These are phyloP conservation scores for Agrotis segetum DNA, from an alignment of 2,888 invertebrate species.

Conservation along the genomic window DNA sequence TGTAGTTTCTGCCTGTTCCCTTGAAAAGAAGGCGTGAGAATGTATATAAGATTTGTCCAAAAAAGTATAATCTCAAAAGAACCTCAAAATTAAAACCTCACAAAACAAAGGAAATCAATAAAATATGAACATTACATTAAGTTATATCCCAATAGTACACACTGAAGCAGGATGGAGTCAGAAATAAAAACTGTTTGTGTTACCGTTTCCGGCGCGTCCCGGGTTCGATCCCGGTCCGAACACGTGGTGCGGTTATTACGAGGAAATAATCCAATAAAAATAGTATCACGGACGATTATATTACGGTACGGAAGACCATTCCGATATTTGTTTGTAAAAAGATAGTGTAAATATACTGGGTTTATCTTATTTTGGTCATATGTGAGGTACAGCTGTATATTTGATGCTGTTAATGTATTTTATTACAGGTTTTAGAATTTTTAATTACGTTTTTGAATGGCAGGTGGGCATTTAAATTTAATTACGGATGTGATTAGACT, in stretches of 20 bases:
- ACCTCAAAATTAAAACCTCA: constrained; percentile 7
- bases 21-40: no score
- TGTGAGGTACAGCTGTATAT: constrained; percentile 27
- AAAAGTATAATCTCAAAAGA: not conserved
- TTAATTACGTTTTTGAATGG: constrained; percentile 10
- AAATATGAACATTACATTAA: constrained; percentile 57
- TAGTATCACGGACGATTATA: constrained; percentile 83
- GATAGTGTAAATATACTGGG: constrained; percentile 64
- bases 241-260: constrained; percentile 87
- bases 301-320: constrained; percentile 74
- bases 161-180: constrained; percentile 83
- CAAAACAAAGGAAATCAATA: constrained; percentile 55
- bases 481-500: not conserved
- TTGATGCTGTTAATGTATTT: constrained; percentile 34
- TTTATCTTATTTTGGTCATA: constrained; percentile 48
- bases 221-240: constrained; percentile 79
- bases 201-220: constrained; percentile 87
- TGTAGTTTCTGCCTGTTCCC: no score
- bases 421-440: constrained; percentile 24
- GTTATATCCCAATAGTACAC: constrained; percentile 62
- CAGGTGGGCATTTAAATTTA: not conserved
- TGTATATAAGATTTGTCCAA: no score
- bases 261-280: constrained; percentile 88
- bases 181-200: constrained; percentile 91
- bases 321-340: constrained; percentile 65